Percentiles rank a stretch among this genome's conserved stretches.
Conservation (phyloP, 2,888 invertebrate genomes). For the Morpho achilles region DNA sequence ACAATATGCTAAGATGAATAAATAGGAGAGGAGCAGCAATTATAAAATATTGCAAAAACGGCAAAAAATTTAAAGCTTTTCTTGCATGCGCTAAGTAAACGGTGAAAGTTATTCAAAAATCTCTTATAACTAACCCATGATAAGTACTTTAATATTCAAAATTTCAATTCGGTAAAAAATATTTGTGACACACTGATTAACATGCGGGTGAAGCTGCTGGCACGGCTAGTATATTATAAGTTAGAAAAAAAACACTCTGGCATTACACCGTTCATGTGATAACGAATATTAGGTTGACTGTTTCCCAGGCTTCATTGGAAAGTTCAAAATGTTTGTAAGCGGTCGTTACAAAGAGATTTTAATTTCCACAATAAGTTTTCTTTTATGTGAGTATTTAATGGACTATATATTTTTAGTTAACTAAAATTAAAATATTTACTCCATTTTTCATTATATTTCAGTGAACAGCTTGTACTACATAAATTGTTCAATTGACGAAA, state of each 20-base stretch:
- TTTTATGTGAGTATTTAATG: constrained; percentile 32
- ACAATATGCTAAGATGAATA: too few relatives aligned
- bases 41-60: too few relatives aligned
- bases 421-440: neutral
- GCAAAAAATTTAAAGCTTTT: too few relatives aligned
- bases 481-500: constrained; percentile 12
- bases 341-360: constrained; percentile 36
- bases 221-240: too few relatives aligned
- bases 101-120: too few relatives aligned
- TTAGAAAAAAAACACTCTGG: constrained; percentile 22
- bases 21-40: too few relatives aligned
- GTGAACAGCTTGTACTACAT: constrained; percentile 21
- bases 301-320: constrained; percentile 37
- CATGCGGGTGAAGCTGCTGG: too few relatives aligned
- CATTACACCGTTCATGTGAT: constrained; percentile 33
- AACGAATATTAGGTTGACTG: constrained; percentile 23
- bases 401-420: neutral
- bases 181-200: too few relatives aligned
- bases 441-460: constrained; percentile 27
- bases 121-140: too few relatives aligned
- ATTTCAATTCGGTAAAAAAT: too few relatives aligned
- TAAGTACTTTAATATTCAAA: too few relatives aligned
- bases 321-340: constrained; percentile 46
- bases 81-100: too few relatives aligned
- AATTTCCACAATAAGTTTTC: constrained; percentile 28